Evolutionary conservation across 1,140 invertebrate genomes (phyloP), one percentile per base, ranked within the genome.

Genomic region (Orussus abietinus): DNA sequence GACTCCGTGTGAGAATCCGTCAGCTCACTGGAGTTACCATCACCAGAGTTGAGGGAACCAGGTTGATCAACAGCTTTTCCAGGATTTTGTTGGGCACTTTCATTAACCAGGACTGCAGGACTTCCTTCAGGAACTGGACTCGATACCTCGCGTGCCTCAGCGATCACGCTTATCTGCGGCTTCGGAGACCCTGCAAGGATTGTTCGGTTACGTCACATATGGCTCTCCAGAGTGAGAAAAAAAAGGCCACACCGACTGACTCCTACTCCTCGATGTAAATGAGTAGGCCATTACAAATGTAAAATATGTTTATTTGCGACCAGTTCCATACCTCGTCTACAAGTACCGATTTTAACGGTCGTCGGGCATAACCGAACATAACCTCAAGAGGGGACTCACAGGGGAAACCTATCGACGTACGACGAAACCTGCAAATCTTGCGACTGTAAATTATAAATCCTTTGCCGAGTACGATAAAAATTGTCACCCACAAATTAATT

Each of bases 201-300:
- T 30, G 15, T n/a, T n/a, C n/a, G n/a, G n/a, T n/a, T n/a, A n/a
- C n/a, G n/a, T n/a, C n/a, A n/a, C n/a, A n/a, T n/a, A n/a, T n/a
- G n/a, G n/a, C n/a, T n/a, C n/a, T n/a, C n/a, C n/a, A n/a, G n/a
- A n/a, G n/a, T n/a, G n/a, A n/a, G n/a, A n/a, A n/a, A n/a, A n/a
- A n/a, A n/a, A n/a, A n/a, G n/a, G n/a, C n/a, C n/a, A n/a, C n/a
- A n/a, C n/a, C n/a, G n/a, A n/a, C n/a, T n/a, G n/a, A n/a, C n/a
- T n/a, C n/a, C n/a, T n/a, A n/a, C n/a, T n/a, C n/a, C n/a, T n/a
- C n/a, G n/a, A n/a, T n/a, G n/a, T n/a, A n/a, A n/a, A n/a, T n/a
- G n/a, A n/a, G n/a, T n/a, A n/a, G n/a, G n/a, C n/a, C n/a, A n/a
- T 49, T 64, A 57, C 59, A 66, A 66, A 66, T 66, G 63, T 62